A percentile compares a stretch with the other conserved stretches of the same genome.
Evolutionary conservation across 2,797 vertebrate species (phyloP).

Genomic region (Gymnocypris eckloni): DNA sequence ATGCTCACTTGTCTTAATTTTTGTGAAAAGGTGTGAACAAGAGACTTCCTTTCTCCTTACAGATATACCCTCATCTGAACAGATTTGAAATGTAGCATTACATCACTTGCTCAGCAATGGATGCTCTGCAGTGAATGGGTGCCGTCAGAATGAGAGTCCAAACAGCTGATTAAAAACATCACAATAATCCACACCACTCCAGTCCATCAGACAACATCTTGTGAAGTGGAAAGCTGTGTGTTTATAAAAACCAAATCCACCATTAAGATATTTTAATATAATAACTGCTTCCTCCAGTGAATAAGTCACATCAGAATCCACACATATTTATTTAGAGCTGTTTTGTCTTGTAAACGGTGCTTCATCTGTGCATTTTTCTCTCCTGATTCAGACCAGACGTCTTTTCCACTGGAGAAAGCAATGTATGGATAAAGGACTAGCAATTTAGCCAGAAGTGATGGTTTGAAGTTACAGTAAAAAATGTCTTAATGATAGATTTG

Average conservation of each 20-base stretch:
- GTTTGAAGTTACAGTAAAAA: not conserved
- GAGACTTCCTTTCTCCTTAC: not conserved
- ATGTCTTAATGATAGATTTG: not conserved
- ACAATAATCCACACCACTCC: not conserved
- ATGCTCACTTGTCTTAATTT: slow-evolving; percentile 26
- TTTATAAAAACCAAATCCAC: no score
- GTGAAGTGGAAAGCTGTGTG: no score
- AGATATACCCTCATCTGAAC: not conserved
- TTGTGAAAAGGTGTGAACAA: not conserved
- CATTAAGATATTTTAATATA: no score
- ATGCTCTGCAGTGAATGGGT: not conserved
- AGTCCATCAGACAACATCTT: not conserved
- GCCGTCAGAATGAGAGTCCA: not conserved
- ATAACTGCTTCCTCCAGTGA: no score
- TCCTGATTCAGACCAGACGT: no score
- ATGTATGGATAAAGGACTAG: not conserved
- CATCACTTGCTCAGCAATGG: not conserved
- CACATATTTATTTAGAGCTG: not conserved
- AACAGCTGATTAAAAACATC: not conserved
- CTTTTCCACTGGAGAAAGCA: not conserved
- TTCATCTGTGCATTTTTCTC: not conserved
- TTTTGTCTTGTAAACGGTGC: not conserved
- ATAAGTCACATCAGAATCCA: no score
- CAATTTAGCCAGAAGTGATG: not conserved
- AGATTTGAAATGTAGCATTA: not conserved